Evolutionary conservation across 2,888 invertebrate genomes (phyloP), one percentile per base, ranked within the genome.

Genomic region (Rhogogaster chlorosoma): DNA sequence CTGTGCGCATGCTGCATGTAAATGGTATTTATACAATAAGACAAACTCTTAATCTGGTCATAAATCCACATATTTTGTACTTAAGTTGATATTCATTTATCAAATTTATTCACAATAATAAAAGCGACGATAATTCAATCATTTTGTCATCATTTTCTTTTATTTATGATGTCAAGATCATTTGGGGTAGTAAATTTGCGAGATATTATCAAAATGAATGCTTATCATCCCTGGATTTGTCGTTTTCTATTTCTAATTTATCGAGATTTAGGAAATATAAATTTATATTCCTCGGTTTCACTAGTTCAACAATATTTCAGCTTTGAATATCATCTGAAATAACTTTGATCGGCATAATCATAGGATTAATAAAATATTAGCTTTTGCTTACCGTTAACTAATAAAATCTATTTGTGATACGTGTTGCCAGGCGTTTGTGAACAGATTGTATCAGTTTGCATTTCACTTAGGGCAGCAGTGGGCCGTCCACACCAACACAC

Each of bases 401-500:
- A 93, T 93, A 89, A 89, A 87, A 91, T 92, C 53, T 92, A 89
- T 92, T 94, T 94, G 93, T 94, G 93, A 93, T 94, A 94, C 94
- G 94, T 94, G 94, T 94, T 94, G 94, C 94, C 94, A 94, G 94
- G 94, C 94, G 94, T 94, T 94, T 94, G 93, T 94, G 94, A 94
- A 94, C 93, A 94, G 95, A 95, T 95, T 95, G 94, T 95, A 95
- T 95, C 95, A 95, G 95, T 95, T 95, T 95, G 94, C 94, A 94
- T 95, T 95, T 95, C 95, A 95, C 95, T 95, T 95, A 97, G 97
- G 97, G 96, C 96, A 97, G 96, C 97, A 97, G 97, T 97, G 97
- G 96, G 94, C 94, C 94, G 93, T 92, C 93, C 95, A 94, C 94
- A 93, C 91, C 94, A 94, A 94, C 94, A 94, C 94, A 94, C 94